Base-by-base conservation (phyloP, 2,113 vertebrate genomes). In the Indicator maculatus region DNA sequence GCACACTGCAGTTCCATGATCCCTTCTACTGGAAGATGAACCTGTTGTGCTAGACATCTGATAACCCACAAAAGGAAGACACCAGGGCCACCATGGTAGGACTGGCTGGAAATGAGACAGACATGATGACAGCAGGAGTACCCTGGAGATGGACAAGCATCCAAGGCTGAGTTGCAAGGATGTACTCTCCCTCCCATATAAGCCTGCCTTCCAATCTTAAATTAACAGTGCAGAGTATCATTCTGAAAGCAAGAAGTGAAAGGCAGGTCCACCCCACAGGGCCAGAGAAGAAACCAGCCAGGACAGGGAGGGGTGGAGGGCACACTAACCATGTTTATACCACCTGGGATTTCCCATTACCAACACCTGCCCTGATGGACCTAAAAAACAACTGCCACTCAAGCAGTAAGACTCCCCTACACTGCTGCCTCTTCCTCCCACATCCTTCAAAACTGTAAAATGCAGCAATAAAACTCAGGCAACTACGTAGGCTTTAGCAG, bases 161-260 rank as follows among this genome's bases (percentile, higher is more conserved):
- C 58, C 44, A 39, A 66, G 64, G 38, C 26, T 81, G 38, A 90
- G 39, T 20, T 63, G 23, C 33, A 84, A 86, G 7, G 27, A 72
- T 4, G 3, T 0, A 26, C 50, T 26, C 55, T 82, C n/a, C 28
- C 12, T 61, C 47, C 27, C 17, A 20, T 9, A 23, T 14, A 44
- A 7, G 8, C 16, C 52, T 73, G 50, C 47, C 2, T 5, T 28
- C 38, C 1, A 0, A 56, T 16, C 31, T 80, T 28, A 39, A 8
- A 4, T 28, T 24, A 55, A 55, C 55, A 91, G 31, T 36, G 36
- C 9, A 36, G 67, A 92, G 41, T 80, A 96, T 91, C 95, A 90
- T 95, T 75, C 36, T 72, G 95, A 98, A 97, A 98, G 77, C 38
- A 97, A 97, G 97, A 98, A 98, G 97, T 94, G 86, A 97, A 97